phyloP scores from a whole-genome alignment of 2,888 invertebrate species.

The Tinea semifulvella region DNA sequence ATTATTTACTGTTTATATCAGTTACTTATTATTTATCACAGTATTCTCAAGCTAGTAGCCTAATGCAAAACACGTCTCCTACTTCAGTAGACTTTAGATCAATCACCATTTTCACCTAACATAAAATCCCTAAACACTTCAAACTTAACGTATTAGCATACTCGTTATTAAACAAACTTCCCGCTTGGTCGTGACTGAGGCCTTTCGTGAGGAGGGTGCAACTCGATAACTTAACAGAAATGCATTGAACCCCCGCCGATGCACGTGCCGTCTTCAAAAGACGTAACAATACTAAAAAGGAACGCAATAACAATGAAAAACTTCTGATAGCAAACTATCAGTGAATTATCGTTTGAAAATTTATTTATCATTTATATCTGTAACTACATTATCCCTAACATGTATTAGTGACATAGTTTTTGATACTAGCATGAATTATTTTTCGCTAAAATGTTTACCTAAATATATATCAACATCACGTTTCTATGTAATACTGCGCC shows the following conservation, averaged over 20 bases:
- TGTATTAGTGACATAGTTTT: background rate
- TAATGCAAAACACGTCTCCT: too few relatives aligned
- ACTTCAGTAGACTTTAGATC: too few relatives aligned
- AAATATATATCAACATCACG: background rate
- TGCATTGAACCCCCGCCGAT: conserved; percentile 1
- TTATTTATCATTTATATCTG: background rate
- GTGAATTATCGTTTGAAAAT: background rate
- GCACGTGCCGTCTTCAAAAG: conserved; percentile 1
- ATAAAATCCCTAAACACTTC: background rate
- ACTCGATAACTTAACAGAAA: background rate
- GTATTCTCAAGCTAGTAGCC: too few relatives aligned
- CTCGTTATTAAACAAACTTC: conserved; percentile 6
- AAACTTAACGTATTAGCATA: conserved; percentile 1
- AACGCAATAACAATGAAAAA: background rate
- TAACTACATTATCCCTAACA: background rate
- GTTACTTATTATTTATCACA: too few relatives aligned
- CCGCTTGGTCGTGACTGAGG: conserved; percentile 9
- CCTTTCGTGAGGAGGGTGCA: conserved; percentile 8
- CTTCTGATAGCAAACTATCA: conserved; percentile 6
- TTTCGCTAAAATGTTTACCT: conserved; percentile 1
- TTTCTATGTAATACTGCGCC: background rate
- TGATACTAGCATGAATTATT: background rate
- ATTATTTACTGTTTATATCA: too few relatives aligned
- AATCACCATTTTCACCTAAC: background rate
- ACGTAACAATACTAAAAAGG: background rate